Conservation (phyloP, 1,140 invertebrate species). For the Gryllus bimaculatus region DNA sequence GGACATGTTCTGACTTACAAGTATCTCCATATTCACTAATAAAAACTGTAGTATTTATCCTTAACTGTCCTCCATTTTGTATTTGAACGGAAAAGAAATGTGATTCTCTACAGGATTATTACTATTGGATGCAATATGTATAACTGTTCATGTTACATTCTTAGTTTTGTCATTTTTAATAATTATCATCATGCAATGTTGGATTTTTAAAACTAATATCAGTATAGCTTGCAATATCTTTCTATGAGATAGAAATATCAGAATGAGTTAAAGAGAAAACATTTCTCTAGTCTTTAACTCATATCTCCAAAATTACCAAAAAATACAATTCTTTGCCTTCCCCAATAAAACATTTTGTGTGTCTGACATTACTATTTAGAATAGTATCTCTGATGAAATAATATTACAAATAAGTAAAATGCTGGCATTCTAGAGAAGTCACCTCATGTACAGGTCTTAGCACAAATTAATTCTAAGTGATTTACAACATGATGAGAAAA, state of each 20-base stretch:
- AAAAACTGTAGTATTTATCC: background rate
- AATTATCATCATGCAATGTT: background rate
- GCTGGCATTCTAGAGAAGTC: constrained; percentile 6
- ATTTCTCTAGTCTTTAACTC: background rate
- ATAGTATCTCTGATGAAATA: constrained; percentile 7
- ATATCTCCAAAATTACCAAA: background rate
- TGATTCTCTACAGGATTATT: background rate
- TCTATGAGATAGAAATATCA: background rate
- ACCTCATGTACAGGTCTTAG: constrained; percentile 11
- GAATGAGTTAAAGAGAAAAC: background rate
- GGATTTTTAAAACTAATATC: constrained; percentile 2
- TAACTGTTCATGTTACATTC: background rate
- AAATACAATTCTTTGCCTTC: background rate
- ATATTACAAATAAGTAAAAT: constrained; percentile 6
- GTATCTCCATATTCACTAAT: background rate
- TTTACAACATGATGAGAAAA: background rate
- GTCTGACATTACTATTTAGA: constrained; percentile 8
- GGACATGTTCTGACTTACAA: background rate
- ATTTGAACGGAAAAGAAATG: background rate
- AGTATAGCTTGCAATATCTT: background rate
- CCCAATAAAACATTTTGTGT: constrained; percentile 11
- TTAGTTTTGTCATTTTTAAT: background rate
- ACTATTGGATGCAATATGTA: background rate
- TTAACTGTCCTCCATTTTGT: background rate
- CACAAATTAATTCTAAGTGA: constrained; percentile 9